A percentile compares a stretch with the other conserved stretches of the same genome.
phyloP scores from a whole-genome alignment of 2,888 invertebrate species.

The Diloba caeruleocephala region DNA sequence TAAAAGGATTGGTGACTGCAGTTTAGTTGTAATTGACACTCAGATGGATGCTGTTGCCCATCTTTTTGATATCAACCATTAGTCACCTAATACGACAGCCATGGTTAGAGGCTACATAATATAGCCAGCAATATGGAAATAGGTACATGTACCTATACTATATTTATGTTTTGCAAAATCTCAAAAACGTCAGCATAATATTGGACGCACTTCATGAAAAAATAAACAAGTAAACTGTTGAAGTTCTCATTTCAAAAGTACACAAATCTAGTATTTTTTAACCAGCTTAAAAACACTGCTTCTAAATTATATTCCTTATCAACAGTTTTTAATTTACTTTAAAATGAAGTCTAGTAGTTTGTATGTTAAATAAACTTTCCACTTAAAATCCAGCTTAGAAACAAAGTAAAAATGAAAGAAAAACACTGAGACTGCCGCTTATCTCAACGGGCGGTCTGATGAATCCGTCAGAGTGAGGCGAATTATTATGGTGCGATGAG shows the following conservation, averaged over 20 bases:
- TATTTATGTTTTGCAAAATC: too few species aligned
- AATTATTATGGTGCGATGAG: constrained; percentile 37
- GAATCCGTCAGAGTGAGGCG: constrained; percentile 40
- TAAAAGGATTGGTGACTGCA: too few species aligned
- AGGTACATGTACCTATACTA: too few species aligned
- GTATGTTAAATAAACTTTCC: constrained; percentile 36
- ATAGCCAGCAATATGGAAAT: too few species aligned
- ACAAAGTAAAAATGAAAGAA: constrained; percentile 25
- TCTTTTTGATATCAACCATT: too few species aligned
- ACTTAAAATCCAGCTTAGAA: constrained; percentile 26
- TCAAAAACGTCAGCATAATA: too few species aligned
- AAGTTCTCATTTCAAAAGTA: constrained; percentile 13
- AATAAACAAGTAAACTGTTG: not conserved
- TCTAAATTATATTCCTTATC: constrained; percentile 26
- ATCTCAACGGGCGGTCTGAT: constrained; percentile 41
- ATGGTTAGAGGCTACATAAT: too few species aligned
- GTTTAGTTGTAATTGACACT: too few species aligned
- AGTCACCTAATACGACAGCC: too few species aligned
- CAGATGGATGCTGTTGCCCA: too few species aligned
- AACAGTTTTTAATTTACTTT: constrained; percentile 24
- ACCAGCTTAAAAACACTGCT: constrained; percentile 15
- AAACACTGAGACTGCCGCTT: constrained; percentile 39
- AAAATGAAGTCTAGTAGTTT: constrained; percentile 26
- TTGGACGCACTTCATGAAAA: too few species aligned
- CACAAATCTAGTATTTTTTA: constrained; percentile 17